These are phyloP conservation scores for Crossocerus cetratus DNA, from an alignment of 2,888 invertebrate species.

Conservation along the genomic window DNA sequence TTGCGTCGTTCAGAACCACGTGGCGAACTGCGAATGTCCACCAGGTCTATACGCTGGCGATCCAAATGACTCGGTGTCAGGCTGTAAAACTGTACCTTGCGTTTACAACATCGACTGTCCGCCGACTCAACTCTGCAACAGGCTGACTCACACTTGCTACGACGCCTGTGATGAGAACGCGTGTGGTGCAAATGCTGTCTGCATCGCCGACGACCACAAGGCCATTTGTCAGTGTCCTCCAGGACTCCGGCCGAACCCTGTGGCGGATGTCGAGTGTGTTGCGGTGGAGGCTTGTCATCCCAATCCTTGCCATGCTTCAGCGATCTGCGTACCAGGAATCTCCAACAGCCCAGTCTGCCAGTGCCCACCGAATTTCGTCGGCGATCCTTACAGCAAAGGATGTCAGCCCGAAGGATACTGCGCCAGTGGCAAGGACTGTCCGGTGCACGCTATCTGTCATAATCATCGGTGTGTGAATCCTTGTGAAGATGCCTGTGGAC, in stretches of 20 bases:
- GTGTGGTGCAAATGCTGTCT: slow-evolving; percentile 92
- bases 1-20: slow-evolving; percentile 93
- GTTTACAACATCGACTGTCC: slow-evolving; percentile 92
- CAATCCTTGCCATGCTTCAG: slow-evolving; percentile 89
- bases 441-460: slow-evolving; percentile 85
- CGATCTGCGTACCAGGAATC: slow-evolving; percentile 85
- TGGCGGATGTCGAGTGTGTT: slow-evolving; percentile 90
- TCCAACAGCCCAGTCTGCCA: slow-evolving; percentile 85
- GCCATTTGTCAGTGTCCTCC: slow-evolving; percentile 91
- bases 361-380: slow-evolving; percentile 87
- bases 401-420: slow-evolving; percentile 89
- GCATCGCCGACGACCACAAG: slow-evolving; percentile 90
- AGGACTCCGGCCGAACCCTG: slow-evolving; percentile 88
- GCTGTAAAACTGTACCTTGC: slow-evolving; percentile 89
- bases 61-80: slow-evolving; percentile 86
- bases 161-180: slow-evolving; percentile 89
- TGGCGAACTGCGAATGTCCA: slow-evolving; percentile 93
- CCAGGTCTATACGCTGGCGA: slow-evolving; percentile 92
- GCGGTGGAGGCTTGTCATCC: slow-evolving; percentile 85
- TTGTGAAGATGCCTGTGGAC: slow-evolving; percentile 89
- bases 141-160: slow-evolving; percentile 88
- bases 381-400: slow-evolving; percentile 86
- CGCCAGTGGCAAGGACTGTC: slow-evolving; percentile 87
- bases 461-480: slow-evolving; percentile 87
- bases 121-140: slow-evolving; percentile 87